These are phyloP conservation scores for Pseudolaguvia tuberculata DNA, from an alignment of 2,113 vertebrate species.

Conservation along the genomic window DNA sequence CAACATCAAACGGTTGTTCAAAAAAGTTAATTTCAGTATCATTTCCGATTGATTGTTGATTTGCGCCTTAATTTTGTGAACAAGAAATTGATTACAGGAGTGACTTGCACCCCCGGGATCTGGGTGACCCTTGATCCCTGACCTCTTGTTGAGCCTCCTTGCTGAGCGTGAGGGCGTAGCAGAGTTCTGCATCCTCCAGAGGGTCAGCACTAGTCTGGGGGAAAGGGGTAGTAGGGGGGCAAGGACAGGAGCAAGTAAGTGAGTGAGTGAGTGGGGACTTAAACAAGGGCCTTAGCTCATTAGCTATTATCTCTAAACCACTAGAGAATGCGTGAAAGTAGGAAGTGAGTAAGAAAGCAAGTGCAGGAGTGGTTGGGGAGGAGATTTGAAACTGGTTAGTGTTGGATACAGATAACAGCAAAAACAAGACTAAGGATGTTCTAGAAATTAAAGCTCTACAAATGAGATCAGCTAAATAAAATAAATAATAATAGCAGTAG, in stretches of 20 bases:
- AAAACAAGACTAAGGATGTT: background rate
- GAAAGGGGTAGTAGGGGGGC: conserved; percentile 35
- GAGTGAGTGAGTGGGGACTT: conserved; percentile 37
- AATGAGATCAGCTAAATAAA: background rate
- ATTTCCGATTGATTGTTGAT: conserved; percentile 27
- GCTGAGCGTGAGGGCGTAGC: conserved; percentile 87
- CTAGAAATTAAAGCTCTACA: background rate
- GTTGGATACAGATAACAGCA: background rate
- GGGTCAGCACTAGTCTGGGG: conserved; percentile 72
- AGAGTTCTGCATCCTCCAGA: conserved; percentile 83
- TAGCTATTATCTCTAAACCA: background rate
- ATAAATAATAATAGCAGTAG: too few relatives aligned
- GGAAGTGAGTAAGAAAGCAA: background rate
- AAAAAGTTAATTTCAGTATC: background rate
- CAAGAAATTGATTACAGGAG: conserved; percentile 27
- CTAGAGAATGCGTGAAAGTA: background rate
- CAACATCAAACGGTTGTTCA: background rate
- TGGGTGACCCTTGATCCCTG: conserved; percentile 61
- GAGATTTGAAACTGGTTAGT: conserved; percentile 8
- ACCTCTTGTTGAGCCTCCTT: conserved; percentile 88
- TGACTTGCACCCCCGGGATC: conserved; percentile 23
- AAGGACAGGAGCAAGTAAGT: conserved; percentile 65
- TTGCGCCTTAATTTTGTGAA: conserved; percentile 3
- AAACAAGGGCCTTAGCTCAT: conserved; percentile 22
- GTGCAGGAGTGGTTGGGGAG: background rate